A percentile compares a stretch with the other conserved stretches of the same genome.
Evolutionary conservation across 2,797 vertebrate species (phyloP).

Genomic region (Vultur gryphus): DNA sequence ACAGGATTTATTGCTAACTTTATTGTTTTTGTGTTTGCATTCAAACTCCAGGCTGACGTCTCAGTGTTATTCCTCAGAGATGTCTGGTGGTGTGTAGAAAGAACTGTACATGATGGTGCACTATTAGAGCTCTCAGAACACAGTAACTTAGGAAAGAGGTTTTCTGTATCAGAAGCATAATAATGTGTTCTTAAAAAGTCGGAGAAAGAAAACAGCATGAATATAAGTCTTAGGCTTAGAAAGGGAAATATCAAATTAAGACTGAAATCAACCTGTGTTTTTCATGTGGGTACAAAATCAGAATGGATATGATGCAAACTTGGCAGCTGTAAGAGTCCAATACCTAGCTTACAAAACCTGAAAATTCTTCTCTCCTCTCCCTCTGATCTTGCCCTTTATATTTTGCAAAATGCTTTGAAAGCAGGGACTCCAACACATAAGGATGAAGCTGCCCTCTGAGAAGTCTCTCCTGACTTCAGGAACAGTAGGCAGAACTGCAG

Average conservation of each 20-base stretch:
- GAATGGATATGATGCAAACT: not conserved
- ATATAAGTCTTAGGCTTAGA: not conserved
- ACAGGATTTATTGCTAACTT: not conserved
- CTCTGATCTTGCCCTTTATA: not conserved
- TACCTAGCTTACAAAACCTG: not conserved
- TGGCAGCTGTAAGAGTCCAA: not conserved
- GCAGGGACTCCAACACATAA: not conserved
- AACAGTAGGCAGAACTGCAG: not conserved
- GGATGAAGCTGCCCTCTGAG: not conserved
- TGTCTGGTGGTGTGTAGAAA: not conserved
- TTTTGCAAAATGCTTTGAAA: not conserved
- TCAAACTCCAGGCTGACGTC: not conserved
- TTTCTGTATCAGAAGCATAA: not conserved
- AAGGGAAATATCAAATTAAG: not conserved
- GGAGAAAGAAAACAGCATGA: not conserved
- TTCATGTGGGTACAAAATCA: not conserved
- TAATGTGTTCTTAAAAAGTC: not conserved
- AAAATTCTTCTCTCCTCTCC: not conserved
- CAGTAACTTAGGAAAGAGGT: not conserved
- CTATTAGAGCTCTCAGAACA: not conserved
- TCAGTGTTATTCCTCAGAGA: not conserved
- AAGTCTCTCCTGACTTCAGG: not conserved
- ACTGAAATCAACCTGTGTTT: not conserved
- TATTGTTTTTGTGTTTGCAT: not conserved
- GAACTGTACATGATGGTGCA: not conserved